Percentiles rank a stretch among this genome's conserved stretches.
These are phyloP conservation scores for Noctuana brunneofusca DNA, from an alignment of 2,888 invertebrate genomes.

Conservation along the genomic window DNA sequence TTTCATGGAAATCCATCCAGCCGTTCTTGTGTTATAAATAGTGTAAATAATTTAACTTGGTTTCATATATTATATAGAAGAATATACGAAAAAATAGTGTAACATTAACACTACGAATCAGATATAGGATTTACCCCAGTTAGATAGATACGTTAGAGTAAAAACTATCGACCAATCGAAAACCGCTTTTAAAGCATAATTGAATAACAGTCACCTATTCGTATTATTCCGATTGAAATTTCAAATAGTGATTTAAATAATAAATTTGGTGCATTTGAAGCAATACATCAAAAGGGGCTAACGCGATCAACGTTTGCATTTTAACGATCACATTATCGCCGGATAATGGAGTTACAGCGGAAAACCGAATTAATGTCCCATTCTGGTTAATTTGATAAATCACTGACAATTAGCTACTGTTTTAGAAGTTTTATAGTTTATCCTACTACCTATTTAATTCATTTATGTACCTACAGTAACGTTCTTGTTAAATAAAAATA, in stretches of 20 bases:
- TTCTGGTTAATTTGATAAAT: slow-evolving; percentile 38
- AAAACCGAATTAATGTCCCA: slow-evolving; percentile 38
- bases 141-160: background rate
- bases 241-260: slow-evolving; percentile 24
- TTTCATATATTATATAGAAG: no score
- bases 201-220: background rate
- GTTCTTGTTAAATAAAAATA: no score
- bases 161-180: background rate
- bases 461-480: no score
- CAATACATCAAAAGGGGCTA: slow-evolving; percentile 25
- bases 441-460: background rate
- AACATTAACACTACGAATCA: no score
- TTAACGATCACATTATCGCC: slow-evolving; percentile 23
- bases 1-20: no score
- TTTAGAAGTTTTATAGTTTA: background rate
- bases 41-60: no score
- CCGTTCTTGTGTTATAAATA: no score
- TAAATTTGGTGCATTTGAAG: slow-evolving; percentile 22
- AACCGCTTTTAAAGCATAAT: background rate
- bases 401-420: slow-evolving; percentile 35
- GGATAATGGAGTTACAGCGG: slow-evolving; percentile 35
- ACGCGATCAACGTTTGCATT: slow-evolving; percentile 19
- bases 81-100: no score
- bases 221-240: slow-evolving; percentile 18
- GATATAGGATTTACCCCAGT: no score